Base-by-base conservation (phyloP, 1,140 invertebrate genomes). In the Formica exsecta region DNA sequence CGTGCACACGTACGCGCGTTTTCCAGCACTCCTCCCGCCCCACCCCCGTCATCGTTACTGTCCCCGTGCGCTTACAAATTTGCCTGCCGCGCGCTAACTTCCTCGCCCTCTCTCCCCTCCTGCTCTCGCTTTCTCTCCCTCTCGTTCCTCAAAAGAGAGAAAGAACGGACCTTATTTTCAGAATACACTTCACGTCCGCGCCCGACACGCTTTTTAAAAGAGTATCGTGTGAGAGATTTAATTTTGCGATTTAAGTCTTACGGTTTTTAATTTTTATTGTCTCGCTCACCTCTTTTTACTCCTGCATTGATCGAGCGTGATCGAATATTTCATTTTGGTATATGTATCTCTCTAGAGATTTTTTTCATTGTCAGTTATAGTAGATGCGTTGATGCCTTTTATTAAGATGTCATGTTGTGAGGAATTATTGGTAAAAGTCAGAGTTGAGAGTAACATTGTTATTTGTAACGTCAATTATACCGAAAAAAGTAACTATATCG, bases 171-270 rank as follows among this genome's bases (percentile, higher is more conserved):
- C 73, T 89, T 89, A 89, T 74, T 89, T 79, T 86, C 73, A 68
- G 57, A 54, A 87, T 70, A 87, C 86, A 85, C 48, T 70, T 87
- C 86, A 84, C 87, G 76, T 83, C 57, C 76, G 54, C 54, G 85
- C 22, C 32, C 32, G 59, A 8, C 74, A 38, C 73, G 11, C 29
- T 65, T 48, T 66, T 61, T 44, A 41, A 44, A 32, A 4, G 22
- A 77, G 59, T 77, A 66, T 51, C 74, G 73, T 19, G 38, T 44
- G 36, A 85, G 74, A 61, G 36, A 29, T 83, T 75, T 59, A 64
- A 79, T 48, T 66, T 79, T 44, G 16, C 62, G 44, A 71, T 83
- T 75, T 61, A 80, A 71, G 65, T 57, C 70, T 80, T 70, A 54
- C 41, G 64, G 16, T 54, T 59, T 51, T 16, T 80, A 80, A 70